Evolutionary conservation across 2,888 invertebrate species (phyloP).

Genomic region (Lithosia quadra): DNA sequence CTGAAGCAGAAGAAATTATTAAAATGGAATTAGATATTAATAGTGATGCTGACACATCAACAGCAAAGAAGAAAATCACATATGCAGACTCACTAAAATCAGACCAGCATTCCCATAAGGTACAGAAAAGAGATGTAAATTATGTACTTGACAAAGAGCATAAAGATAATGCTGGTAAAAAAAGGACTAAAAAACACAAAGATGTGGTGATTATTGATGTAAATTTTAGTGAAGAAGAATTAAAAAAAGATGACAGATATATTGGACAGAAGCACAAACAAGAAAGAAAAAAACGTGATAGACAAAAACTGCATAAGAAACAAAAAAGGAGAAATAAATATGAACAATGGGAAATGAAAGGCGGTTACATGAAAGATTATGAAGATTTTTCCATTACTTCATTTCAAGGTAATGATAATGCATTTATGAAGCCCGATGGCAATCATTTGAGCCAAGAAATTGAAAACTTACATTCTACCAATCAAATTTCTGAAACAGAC

Average conservation of each 20-base stretch:
- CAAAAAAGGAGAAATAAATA: slow-evolving; percentile 79
- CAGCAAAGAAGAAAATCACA: slow-evolving; percentile 61
- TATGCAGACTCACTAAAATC: slow-evolving; percentile 78
- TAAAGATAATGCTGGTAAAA: slow-evolving; percentile 74
- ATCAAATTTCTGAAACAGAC: slow-evolving; percentile 54
- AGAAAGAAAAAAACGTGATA: slow-evolving; percentile 74
- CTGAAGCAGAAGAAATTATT: slow-evolving; percentile 31
- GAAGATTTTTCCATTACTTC: slow-evolving; percentile 69
- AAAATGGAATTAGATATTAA: slow-evolving; percentile 26
- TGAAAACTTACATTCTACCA: slow-evolving; percentile 53
- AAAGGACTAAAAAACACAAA: slow-evolving; percentile 50
- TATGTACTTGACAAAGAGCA: slow-evolving; percentile 71
- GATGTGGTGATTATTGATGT: slow-evolving; percentile 52
- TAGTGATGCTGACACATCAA: slow-evolving; percentile 29
- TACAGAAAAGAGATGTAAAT: slow-evolving; percentile 51
- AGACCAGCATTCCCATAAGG: slow-evolving; percentile 46
- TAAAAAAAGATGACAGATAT: slow-evolving; percentile 79
- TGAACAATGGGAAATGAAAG: slow-evolving; percentile 82
- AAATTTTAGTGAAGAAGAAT: slow-evolving; percentile 69
- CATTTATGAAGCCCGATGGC: slow-evolving; percentile 56
- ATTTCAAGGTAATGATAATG: slow-evolving; percentile 63
- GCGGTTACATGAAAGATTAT: slow-evolving; percentile 76
- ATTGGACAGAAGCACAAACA: slow-evolving; percentile 65
- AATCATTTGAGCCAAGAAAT: slow-evolving; percentile 55
- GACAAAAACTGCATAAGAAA: slow-evolving; percentile 74